phyloP scores from a whole-genome alignment of 2,113 vertebrate genomes.

The Psittacula cyanocephala region DNA sequence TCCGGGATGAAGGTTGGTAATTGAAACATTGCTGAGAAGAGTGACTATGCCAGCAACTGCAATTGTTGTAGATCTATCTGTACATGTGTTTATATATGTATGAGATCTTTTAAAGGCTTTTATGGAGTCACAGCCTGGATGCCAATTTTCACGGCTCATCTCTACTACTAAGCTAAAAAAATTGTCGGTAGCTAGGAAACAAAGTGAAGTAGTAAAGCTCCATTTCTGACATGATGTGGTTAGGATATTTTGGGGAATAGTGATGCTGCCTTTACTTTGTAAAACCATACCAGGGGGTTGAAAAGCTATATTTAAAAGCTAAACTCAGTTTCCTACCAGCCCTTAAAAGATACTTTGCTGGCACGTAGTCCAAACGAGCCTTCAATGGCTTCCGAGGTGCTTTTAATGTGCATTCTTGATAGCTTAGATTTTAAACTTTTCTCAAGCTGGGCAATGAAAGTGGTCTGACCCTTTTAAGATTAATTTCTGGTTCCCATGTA shows the following conservation, averaged over 20 bases:
- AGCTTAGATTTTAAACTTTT: not conserved
- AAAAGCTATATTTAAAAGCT: slow-evolving; percentile 36
- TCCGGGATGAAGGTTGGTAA: not conserved
- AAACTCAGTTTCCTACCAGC: not conserved
- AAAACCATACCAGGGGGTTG: not conserved
- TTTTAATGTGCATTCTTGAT: not conserved
- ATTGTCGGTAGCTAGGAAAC: slow-evolving; percentile 43
- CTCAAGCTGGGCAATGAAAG: not conserved
- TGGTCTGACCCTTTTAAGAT: not conserved
- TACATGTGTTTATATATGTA: not conserved
- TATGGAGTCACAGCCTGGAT: not conserved
- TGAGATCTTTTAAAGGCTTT: not conserved
- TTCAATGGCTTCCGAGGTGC: not conserved
- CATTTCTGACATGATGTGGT: not conserved
- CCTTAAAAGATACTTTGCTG: not conserved
- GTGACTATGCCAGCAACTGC: not conserved
- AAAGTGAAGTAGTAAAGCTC: slow-evolving; percentile 49
- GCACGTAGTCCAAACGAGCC: not conserved
- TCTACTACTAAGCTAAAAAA: slow-evolving; percentile 54
- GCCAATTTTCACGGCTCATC: slow-evolving; percentile 26
- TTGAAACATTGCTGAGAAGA: not conserved
- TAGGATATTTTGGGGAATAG: slow-evolving; percentile 46
- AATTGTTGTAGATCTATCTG: not conserved
- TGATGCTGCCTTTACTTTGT: not conserved
- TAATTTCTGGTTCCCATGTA: not conserved